Conservation (phyloP, 92 coral and sea anemone genomes). For the Paramuricea clavata region DNA sequence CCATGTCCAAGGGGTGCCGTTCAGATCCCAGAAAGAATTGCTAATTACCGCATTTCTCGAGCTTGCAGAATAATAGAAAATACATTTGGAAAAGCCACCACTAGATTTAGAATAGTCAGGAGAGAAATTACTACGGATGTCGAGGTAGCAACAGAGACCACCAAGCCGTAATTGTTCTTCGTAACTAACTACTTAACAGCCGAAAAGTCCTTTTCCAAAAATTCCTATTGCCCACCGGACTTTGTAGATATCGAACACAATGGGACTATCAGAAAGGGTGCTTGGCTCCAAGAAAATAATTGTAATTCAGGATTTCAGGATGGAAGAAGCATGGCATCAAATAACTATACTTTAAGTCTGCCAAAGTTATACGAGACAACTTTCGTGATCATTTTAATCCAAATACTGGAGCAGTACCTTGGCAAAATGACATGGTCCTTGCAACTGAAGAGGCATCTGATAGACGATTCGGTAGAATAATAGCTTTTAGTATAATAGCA, state of each 20-base stretch:
- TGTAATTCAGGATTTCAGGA: constrained; percentile 18
- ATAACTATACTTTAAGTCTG: constrained; percentile 32
- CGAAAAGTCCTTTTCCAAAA: no score
- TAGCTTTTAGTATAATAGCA: no score
- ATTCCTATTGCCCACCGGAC: constrained; percentile 21
- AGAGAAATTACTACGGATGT: not conserved
- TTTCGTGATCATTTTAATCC: constrained; percentile 24
- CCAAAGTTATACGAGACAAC: constrained; percentile 29
- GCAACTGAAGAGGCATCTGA: not conserved
- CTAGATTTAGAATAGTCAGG: constrained; percentile 17
- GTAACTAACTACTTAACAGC: no score
- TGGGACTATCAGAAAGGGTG: no score
- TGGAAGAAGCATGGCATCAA: constrained; percentile 12
- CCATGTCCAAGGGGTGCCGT: no score
- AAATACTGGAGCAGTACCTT: not conserved
- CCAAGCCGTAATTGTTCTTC: no score
- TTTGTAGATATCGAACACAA: no score
- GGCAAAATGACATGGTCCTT: not conserved
- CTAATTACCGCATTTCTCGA: no score
- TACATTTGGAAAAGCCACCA: not conserved
- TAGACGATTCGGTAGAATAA: no score
- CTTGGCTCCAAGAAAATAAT: no score
- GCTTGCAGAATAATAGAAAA: no score
- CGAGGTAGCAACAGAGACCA: not conserved
- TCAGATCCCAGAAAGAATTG: no score